Conservation (phyloP, 2,888 invertebrate genomes). For the Cataglyphis altisquamis region DNA sequence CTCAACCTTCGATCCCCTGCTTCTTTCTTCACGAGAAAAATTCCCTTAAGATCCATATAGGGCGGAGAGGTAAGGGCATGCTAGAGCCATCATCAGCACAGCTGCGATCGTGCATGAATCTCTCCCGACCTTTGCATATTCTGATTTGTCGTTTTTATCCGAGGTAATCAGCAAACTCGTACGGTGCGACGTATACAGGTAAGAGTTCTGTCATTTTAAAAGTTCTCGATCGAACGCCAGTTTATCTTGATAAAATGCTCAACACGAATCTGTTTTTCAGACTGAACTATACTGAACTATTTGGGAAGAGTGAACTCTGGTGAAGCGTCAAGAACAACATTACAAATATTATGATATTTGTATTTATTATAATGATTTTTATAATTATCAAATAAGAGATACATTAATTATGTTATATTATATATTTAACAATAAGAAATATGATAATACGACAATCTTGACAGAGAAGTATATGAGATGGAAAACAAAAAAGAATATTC, state of each 20-base stretch:
- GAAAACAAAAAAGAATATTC: background rate
- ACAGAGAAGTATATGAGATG: background rate
- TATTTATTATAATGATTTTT: constrained; percentile 17
- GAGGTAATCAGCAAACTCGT: background rate
- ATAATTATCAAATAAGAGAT: background rate
- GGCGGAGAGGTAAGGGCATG: constrained; percentile 49
- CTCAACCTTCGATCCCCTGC: constrained; percentile 82
- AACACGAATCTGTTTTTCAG: constrained; percentile 2
- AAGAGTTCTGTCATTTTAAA: constrained; percentile 6
- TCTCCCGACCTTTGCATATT: constrained; percentile 42
- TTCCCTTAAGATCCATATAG: constrained; percentile 40
- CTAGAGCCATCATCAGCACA: constrained; percentile 36
- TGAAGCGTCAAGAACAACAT: background rate
- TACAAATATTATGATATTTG: background rate
- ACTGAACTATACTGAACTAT: background rate
- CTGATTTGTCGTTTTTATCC: constrained; percentile 16
- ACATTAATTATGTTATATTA: background rate
- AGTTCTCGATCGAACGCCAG: background rate
- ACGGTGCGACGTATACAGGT: constrained; percentile 25
- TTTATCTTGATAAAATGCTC: background rate
- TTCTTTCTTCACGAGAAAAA: constrained; percentile 74
- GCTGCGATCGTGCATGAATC: constrained; percentile 36
- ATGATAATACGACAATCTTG: background rate
- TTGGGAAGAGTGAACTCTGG: background rate
- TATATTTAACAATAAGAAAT: background rate